Base-by-base conservation (phyloP, 2,797 vertebrate genomes). In the Eutrigla gurnardus region DNA sequence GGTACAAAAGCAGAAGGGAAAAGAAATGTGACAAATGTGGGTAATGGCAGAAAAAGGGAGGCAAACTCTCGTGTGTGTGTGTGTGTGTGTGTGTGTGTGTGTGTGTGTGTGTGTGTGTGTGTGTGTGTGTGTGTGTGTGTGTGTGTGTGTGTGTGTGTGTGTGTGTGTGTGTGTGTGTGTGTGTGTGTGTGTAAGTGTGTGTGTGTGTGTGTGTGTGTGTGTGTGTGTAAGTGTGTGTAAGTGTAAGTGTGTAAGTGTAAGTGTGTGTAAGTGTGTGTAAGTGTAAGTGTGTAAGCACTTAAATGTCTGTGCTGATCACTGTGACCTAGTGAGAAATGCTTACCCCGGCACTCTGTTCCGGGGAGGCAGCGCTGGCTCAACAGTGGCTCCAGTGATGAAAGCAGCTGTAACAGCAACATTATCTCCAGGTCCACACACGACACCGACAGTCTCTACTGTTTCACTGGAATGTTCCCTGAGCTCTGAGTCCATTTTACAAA, bases 291-390 rank as follows among this genome's bases (percentile, higher is more conserved):
- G 4, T 70, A 42, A 47, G 65, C 75, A 65, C 25, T 50, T 57
- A 83, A 87, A 68, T 67, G 83, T 71, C 75, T 64, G 74, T 82
- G 75, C 84, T 85, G 86, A 82, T 89, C 76, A 77, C 80, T 70
- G 79, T 83, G 87, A 87, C 87, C 82, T 80, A 70, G 74, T 81
- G 73, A 82, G 76, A 86, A 90, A 78, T 86, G 90, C 84, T 90
- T 65, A 89, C 86, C 82, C 53, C 80, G 87, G 90, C 87, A 77
- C 74, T 87, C 53, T 83, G 72, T 65, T 85, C 81, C 71, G 79
- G 65, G 77, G 75, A 81, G 80, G 80, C 76, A 73, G 73, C 12
- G 33, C 49, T 49, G 68, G 77, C 82, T 86, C 76, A 61, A 80
- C 74, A 68, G 59, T 55, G 65, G 65, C 73, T 87, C 55, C 60